These are phyloP conservation scores for Prionace glauca DNA, from an alignment of 2,797 vertebrate species.

Conservation along the genomic window DNA sequence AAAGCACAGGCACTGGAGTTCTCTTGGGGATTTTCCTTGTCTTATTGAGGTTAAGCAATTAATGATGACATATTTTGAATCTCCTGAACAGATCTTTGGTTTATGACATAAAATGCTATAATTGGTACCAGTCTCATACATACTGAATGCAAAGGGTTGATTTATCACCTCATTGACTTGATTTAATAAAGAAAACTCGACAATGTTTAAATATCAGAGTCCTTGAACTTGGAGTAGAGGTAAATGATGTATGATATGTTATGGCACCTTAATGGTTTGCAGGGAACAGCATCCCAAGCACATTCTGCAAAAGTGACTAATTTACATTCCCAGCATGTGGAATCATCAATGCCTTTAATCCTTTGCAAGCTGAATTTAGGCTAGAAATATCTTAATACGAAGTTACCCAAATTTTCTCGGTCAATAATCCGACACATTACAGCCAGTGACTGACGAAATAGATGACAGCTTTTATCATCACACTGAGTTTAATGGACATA, in stretches of 20 bases:
- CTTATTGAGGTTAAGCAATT: background rate
- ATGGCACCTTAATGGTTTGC: background rate
- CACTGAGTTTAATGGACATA: background rate
- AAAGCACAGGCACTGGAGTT: background rate
- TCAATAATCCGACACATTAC: background rate
- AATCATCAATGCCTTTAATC: background rate
- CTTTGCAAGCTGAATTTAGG: background rate
- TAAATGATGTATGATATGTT: background rate
- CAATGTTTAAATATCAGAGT: background rate
- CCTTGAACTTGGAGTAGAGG: background rate
- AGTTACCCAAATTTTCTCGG: background rate
- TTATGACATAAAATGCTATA: background rate
- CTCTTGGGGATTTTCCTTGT: background rate
- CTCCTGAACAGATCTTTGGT: background rate
- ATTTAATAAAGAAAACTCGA: background rate
- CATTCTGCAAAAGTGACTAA: background rate
- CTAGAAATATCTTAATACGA: background rate
- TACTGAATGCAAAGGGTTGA: background rate
- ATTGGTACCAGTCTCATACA: background rate
- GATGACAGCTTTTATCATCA: background rate
- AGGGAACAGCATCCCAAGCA: background rate
- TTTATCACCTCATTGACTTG: background rate
- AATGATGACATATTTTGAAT: background rate
- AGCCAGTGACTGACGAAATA: background rate
- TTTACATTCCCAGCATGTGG: background rate